Evolutionary conservation across 1,140 invertebrate genomes (phyloP).

Genomic region (Episyrphus balteatus): DNA sequence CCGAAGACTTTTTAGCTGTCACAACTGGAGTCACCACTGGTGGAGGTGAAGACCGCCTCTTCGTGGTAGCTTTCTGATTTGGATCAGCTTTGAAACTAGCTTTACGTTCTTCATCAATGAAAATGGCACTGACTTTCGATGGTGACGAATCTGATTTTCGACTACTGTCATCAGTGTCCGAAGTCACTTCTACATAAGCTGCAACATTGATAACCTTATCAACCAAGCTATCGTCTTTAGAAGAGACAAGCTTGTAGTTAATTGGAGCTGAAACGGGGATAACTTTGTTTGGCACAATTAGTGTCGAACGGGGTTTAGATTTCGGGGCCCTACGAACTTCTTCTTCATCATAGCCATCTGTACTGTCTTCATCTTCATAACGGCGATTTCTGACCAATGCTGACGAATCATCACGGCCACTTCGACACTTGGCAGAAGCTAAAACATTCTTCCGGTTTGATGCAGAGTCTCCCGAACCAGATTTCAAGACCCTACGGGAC

Average conservation of each 20-base stretch:
- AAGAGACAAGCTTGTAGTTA: conserved; percentile 24
- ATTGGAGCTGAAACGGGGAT: conserved; percentile 7
- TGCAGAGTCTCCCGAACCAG: conserved; percentile 47
- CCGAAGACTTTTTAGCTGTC: conserved; percentile 2
- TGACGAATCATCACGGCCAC: conserved; percentile 50
- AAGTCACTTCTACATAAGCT: conserved; percentile 33
- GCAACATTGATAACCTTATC: conserved; percentile 36
- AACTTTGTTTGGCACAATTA: conserved; percentile 4
- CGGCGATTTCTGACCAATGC: conserved; percentile 8
- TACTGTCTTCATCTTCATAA: conserved; percentile 30
- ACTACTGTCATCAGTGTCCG: conserved; percentile 32
- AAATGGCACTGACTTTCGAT: conserved; percentile 35
- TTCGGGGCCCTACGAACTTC: conserved; percentile 24
- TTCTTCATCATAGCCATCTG: conserved; percentile 29
- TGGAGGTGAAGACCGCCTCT: conserved; percentile 1
- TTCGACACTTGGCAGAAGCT: conserved; percentile 72
- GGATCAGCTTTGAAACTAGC: conserved; percentile 34
- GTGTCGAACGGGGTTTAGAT: conserved; percentile 13
- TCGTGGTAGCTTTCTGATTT: conserved; percentile 14
- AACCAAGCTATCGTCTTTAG: conserved; percentile 15
- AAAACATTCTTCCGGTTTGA: conserved; percentile 78
- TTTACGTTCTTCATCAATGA: conserved; percentile 35
- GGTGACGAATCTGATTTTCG: conserved; percentile 28
- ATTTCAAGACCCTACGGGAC: conserved; percentile 56
- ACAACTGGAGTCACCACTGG: conserved; percentile 1